Evolutionary conservation across 2,888 invertebrate genomes (phyloP), one percentile per base, ranked within the genome.

Genomic region (Chloroclystis v-ata): DNA sequence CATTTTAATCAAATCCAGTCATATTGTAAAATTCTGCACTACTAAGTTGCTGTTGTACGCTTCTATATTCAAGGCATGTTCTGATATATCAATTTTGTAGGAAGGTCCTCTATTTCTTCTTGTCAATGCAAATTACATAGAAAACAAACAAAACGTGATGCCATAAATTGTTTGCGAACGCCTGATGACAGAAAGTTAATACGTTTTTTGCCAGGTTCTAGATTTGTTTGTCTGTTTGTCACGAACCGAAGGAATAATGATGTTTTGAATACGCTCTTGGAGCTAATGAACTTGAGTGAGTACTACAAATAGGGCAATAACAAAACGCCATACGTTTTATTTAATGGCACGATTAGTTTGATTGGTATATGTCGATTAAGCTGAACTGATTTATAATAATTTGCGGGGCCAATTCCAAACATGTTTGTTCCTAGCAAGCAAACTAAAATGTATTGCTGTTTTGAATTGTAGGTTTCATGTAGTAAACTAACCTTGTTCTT

Each of bases 111-210:
- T 28, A 1, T 12, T 12, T 12, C 30, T 13, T 32, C 14, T 32
- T 9, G 30, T 30, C 30, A 9, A 16, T 9, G 32, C 16, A 14
- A 16, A 16, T 33, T 32, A 9, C 14, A 33, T 33, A 14, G 42
- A 39, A 48, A 32, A 37, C 10, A 28, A 42, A 40, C 13, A 38
- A 32, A 46, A 42, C 43, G 28, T 47, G 51, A 28, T 30, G 47
- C 40, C 38, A 45, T 52, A 49, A 49, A 55, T 49, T 28, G 26
- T 37, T 50, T 39, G 20, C 20, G 24, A 47, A 25, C 13, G 29
- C 16, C 30, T 49, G 44, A 33, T 50, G 30, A 42, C 49, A 28
- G 49, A 46, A 47, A 44, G 39, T 48, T 44, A 47, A 50, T 48
- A 28, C 35, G 46, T 51, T 53, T 53, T 42, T 25, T 35, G 10